Percentiles rank a stretch among this genome's conserved stretches.
Evolutionary conservation across 2,888 invertebrate species (phyloP).

Genomic region (Syritta pipiens): DNA sequence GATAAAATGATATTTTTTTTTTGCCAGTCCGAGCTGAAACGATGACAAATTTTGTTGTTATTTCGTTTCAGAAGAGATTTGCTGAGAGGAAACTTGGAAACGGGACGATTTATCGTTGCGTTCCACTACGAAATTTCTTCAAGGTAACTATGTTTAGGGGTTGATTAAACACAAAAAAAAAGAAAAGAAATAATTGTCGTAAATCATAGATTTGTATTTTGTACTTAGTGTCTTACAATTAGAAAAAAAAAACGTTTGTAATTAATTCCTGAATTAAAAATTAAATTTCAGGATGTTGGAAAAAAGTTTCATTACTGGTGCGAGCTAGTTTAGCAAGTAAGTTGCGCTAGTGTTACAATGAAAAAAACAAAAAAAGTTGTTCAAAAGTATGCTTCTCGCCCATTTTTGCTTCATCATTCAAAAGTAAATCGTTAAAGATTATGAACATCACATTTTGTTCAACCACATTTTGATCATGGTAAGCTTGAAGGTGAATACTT

Average conservation of each 20-base stretch:
- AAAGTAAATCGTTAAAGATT: no score
- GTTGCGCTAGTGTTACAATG: constrained; percentile 49
- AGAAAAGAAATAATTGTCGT: constrained; percentile 3
- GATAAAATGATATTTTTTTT: constrained; percentile 20
- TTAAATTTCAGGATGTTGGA: constrained; percentile 66
- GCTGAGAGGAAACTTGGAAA: constrained; percentile 69
- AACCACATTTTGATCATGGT: neutral
- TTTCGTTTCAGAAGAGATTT: constrained; percentile 70
- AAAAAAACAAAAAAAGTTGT: neutral
- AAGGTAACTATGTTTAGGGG: constrained; percentile 66
- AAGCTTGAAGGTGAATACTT: neutral
- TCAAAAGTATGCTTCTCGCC: constrained; percentile 2
- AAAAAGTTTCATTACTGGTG: constrained; percentile 61
- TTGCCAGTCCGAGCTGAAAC: constrained; percentile 48
- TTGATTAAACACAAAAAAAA: constrained; percentile 28
- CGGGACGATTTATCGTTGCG: constrained; percentile 69
- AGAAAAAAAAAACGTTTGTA: constrained; percentile 5
- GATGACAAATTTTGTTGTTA: constrained; percentile 67
- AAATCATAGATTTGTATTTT: constrained; percentile 14
- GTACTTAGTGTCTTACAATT: constrained; percentile 29
- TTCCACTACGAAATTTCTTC: constrained; percentile 68
- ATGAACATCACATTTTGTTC: no score
- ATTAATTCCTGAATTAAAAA: constrained; percentile 40
- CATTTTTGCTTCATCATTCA: neutral
- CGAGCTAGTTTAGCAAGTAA: constrained; percentile 68